Evolutionary conservation across 2,888 invertebrate species (phyloP).

Genomic region (Coronaproctus castanopsis): DNA sequence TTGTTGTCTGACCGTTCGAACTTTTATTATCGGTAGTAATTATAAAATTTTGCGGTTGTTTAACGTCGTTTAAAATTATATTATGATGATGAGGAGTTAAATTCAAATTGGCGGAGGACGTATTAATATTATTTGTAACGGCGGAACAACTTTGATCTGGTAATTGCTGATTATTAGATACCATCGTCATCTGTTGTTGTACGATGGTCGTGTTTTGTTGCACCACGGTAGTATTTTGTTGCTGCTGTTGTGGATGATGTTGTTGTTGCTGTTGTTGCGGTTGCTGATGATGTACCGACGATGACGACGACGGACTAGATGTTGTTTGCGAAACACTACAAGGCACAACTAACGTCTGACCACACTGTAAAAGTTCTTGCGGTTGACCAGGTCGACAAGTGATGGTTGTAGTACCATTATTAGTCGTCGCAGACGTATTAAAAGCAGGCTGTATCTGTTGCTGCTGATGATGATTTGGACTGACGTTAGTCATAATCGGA

Average conservation of each 20-base stretch:
- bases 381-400: background rate
- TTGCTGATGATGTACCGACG: slow-evolving; percentile 11
- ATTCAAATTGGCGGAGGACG: slow-evolving; percentile 25
- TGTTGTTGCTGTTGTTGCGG: too few species aligned
- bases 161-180: slow-evolving; percentile 41
- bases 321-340: slow-evolving; percentile 27
- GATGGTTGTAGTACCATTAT: background rate
- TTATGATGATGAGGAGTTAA: slow-evolving; percentile 15
- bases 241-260: too few species aligned
- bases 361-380: slow-evolving; percentile 20
- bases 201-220: slow-evolving; percentile 72
- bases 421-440: slow-evolving; percentile 1
- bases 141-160: slow-evolving; percentile 6
- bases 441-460: slow-evolving; percentile 11
- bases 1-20: slow-evolving; percentile 18
- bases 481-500: slow-evolving; percentile 52
- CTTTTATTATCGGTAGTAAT: slow-evolving; percentile 24
- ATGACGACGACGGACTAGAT: slow-evolving; percentile 23
- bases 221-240: slow-evolving; percentile 41
- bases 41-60: slow-evolving; percentile 26
- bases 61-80: slow-evolving; percentile 14
- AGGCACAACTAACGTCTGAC: slow-evolving; percentile 50
- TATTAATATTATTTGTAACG: background rate
- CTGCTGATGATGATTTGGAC: slow-evolving; percentile 39
- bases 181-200: slow-evolving; percentile 58